Percentiles rank a stretch among this genome's conserved stretches.
Conservation (phyloP, 2,888 invertebrate species). For the Amblyjoppa fuscipennis region DNA sequence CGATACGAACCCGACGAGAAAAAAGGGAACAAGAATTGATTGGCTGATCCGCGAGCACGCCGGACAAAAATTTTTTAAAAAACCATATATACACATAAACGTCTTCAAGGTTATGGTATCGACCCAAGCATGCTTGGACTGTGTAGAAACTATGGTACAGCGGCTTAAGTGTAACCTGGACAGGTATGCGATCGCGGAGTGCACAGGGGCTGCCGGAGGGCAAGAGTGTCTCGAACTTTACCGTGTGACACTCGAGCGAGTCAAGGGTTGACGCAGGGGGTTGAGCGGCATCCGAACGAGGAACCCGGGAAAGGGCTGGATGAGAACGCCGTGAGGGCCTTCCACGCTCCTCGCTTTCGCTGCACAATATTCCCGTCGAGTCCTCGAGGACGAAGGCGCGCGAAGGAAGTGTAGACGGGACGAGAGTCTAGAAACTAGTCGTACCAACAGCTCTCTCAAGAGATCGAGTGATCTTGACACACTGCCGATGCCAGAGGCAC, state of each 20-base stretch:
- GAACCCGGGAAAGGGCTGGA: slow-evolving; percentile 13
- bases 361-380: slow-evolving; percentile 37
- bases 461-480: slow-evolving; percentile 81
- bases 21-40: not conserved
- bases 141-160: not conserved
- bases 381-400: slow-evolving; percentile 60
- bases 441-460: slow-evolving; percentile 56
- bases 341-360: slow-evolving; percentile 27
- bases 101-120: slow-evolving; percentile 19
- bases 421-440: slow-evolving; percentile 34
- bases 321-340: slow-evolving; percentile 17
- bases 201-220: slow-evolving; percentile 8
- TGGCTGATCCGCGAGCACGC: not conserved
- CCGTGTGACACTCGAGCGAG: slow-evolving; percentile 47
- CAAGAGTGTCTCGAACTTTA: slow-evolving; percentile 53
- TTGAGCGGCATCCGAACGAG: slow-evolving; percentile 39
- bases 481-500: slow-evolving; percentile 77
- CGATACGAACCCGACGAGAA: not conserved
- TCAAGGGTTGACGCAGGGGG: slow-evolving; percentile 30
- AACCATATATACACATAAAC: not conserved
- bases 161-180: not conserved
- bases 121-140: slow-evolving; percentile 10
- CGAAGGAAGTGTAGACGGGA: slow-evolving; percentile 64
- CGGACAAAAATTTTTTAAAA: not conserved
- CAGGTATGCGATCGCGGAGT: slow-evolving; percentile 2